These are phyloP conservation scores for Rostratula benghalensis DNA, from an alignment of 2,113 vertebrate genomes.

Conservation along the genomic window DNA sequence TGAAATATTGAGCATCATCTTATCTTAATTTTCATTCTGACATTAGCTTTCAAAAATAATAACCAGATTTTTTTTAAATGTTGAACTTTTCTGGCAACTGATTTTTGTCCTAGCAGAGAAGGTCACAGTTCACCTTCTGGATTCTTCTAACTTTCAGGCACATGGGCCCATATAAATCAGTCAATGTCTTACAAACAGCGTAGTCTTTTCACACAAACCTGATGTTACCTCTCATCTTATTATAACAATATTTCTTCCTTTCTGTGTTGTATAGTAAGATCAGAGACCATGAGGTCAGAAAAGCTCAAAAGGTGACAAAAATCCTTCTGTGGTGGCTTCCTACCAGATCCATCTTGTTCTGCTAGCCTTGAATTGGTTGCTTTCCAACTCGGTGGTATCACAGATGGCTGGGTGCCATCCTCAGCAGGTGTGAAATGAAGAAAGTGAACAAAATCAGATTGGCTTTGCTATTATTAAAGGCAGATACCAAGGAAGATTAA, in stretches of 20 bases:
- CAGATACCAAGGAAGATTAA: conserved; percentile 20
- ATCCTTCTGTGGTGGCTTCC: background rate
- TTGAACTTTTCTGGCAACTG: background rate
- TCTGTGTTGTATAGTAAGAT: background rate
- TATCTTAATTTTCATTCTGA: background rate
- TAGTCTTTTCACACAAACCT: background rate
- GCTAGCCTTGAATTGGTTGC: background rate
- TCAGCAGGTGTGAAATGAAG: conserved; percentile 3
- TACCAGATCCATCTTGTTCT: background rate
- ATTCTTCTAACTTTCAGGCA: background rate
- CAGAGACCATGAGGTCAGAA: background rate
- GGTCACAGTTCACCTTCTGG: background rate
- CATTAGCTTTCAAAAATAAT: background rate
- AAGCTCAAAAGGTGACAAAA: conserved; percentile 8
- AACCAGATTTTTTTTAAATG: background rate
- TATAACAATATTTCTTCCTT: background rate
- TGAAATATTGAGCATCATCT: background rate
- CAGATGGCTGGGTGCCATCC: background rate
- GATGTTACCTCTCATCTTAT: background rate
- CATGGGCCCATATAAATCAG: background rate
- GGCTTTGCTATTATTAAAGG: conserved; percentile 26
- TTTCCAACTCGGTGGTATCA: background rate
- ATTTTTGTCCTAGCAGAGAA: background rate
- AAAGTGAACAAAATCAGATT: conserved; percentile 27
- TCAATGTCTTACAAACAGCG: background rate